phyloP scores from a whole-genome alignment of 2,888 invertebrate genomes.

The Tetheella fluctuosa region DNA sequence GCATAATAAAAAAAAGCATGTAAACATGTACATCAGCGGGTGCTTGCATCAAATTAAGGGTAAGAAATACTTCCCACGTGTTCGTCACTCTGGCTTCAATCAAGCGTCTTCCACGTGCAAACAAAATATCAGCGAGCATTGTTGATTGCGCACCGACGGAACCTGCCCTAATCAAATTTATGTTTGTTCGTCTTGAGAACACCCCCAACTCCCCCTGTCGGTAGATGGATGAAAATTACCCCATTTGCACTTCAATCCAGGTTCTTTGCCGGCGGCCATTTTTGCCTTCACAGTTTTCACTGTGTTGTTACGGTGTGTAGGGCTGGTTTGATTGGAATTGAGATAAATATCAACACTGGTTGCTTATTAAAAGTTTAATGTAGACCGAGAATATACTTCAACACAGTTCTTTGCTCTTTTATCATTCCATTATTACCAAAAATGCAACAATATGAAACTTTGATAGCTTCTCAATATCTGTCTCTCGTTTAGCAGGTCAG shows the following conservation, averaged over 20 bases:
- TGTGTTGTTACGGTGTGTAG: constrained; percentile 31
- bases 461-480: too few species aligned
- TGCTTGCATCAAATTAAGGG: constrained; percentile 18
- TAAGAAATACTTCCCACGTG: constrained; percentile 20
- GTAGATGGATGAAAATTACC: constrained; percentile 65
- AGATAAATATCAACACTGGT: constrained; percentile 31
- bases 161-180: constrained; percentile 80
- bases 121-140: constrained; percentile 54
- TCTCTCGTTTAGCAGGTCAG: too few species aligned
- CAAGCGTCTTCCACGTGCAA: constrained; percentile 54
- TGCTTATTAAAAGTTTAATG: background rate
- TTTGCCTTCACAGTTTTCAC: constrained; percentile 57
- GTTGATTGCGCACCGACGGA: constrained; percentile 69
- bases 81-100: constrained; percentile 39
- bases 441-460: too few species aligned
- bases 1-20: too few species aligned
- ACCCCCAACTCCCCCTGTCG: constrained; percentile 33
- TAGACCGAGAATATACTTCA: background rate
- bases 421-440: too few species aligned
- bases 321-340: constrained; percentile 47
- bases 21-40: too few species aligned
- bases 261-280: constrained; percentile 79
- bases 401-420: too few species aligned
- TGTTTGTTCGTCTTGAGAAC: constrained; percentile 75
- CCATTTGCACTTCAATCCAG: constrained; percentile 83